Percentiles rank a stretch among this genome's conserved stretches.
Conservation (phyloP, 2,888 invertebrate species). For the Agonopterix arenella region DNA sequence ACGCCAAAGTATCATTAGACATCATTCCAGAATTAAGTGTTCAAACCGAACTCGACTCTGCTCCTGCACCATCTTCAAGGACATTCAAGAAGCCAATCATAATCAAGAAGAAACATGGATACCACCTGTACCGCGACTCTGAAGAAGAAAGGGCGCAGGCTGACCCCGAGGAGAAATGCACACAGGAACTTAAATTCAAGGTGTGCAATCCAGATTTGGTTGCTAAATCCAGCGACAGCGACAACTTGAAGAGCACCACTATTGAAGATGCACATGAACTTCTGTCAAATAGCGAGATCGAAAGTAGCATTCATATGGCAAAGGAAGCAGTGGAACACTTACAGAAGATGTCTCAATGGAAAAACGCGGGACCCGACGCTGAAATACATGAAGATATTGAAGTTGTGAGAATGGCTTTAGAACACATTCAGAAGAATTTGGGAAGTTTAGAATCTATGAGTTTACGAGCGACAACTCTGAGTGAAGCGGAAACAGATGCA, state of each 20-base stretch:
- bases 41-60: constrained; percentile 13
- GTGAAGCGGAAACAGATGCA: constrained; percentile 25
- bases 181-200: constrained; percentile 54
- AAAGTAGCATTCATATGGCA: constrained; percentile 53
- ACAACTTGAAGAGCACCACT: constrained; percentile 23
- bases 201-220: constrained; percentile 40
- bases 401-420: constrained; percentile 45
- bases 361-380: constrained; percentile 31
- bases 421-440: constrained; percentile 46
- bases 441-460: constrained; percentile 41
- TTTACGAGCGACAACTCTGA: constrained; percentile 26
- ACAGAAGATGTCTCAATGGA: constrained; percentile 29
- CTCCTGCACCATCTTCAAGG: constrained; percentile 24
- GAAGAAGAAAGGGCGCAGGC: constrained; percentile 48
- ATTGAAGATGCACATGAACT: constrained; percentile 19
- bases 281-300: constrained; percentile 42
- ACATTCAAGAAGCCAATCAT: constrained; percentile 49
- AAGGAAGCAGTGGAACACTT: constrained; percentile 60
- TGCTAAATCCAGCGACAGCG: constrained; percentile 26
- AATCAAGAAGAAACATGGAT: constrained; percentile 50
- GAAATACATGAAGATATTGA: constrained; percentile 53
- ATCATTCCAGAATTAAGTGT: not conserved
- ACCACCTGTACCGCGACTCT: constrained; percentile 51
- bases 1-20: not conserved
- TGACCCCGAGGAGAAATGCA: constrained; percentile 45